Conservation (phyloP, 2,888 invertebrate genomes). For the Mimachlamys varia region DNA sequence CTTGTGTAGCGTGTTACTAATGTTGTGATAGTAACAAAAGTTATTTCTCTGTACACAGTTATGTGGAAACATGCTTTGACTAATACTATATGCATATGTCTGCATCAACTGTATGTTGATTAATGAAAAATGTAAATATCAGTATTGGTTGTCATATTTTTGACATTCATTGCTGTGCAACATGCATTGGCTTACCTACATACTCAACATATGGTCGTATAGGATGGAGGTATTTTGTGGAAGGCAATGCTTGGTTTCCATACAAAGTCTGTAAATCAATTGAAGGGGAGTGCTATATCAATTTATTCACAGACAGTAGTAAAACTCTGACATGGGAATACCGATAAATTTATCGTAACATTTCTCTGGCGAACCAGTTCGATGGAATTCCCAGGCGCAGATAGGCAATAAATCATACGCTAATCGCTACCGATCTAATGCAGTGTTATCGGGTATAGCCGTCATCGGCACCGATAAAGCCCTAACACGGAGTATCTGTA, state of each 20-base stretch:
- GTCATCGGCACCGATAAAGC: neutral
- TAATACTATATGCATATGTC: too few species aligned
- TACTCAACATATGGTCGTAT: too few species aligned
- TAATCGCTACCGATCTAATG: neutral
- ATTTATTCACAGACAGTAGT: slow-evolving; percentile 19
- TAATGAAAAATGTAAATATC: too few species aligned
- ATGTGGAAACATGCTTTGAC: too few species aligned
- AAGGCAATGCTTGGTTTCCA: neutral
- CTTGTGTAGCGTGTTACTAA: too few species aligned
- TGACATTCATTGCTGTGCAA: too few species aligned
- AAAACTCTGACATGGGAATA: slow-evolving; percentile 29
- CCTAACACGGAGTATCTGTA: neutral
- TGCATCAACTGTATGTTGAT: too few species aligned
- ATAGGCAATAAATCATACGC: neutral
- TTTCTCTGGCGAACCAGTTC: neutral
- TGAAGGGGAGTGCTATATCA: neutral
- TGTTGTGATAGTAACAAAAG: too few species aligned
- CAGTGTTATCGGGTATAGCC: neutral
- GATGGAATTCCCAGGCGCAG: slow-evolving; percentile 12
- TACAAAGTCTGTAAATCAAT: neutral
- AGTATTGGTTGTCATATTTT: too few species aligned
- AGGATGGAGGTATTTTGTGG: neutral
- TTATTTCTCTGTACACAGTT: too few species aligned
- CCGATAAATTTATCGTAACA: slow-evolving; percentile 20
- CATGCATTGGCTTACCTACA: too few species aligned